Percentiles rank a stretch among this genome's conserved stretches.
Evolutionary conservation across 2,888 invertebrate species (phyloP).

Genomic region (Portevinia maculata): DNA sequence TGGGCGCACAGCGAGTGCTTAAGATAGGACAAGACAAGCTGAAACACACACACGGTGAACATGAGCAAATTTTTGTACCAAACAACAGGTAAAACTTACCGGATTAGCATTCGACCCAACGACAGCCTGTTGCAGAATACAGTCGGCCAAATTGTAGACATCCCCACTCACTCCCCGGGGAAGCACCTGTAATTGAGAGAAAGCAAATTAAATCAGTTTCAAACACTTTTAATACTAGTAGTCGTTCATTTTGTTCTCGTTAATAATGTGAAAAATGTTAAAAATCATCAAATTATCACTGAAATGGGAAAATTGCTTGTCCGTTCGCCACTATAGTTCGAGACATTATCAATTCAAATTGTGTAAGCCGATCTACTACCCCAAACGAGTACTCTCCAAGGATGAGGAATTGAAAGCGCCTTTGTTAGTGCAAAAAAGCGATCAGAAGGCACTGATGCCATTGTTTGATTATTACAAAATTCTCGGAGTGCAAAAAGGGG

Average conservation of each 20-base stretch:
- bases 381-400: slow-evolving; percentile 50
- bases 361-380: slow-evolving; percentile 77
- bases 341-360: slow-evolving; percentile 78
- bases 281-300: slow-evolving; percentile 71
- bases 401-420: slow-evolving; percentile 13
- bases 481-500: slow-evolving; percentile 77
- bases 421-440: not conserved
- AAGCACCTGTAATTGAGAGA: slow-evolving; percentile 84
- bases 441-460: not conserved
- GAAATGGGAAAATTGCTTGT: slow-evolving; percentile 10
- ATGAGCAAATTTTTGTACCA: too few relatives aligned
- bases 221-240: slow-evolving; percentile 28
- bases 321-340: slow-evolving; percentile 15
- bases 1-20: slow-evolving; percentile 96
- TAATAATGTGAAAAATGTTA: slow-evolving; percentile 74
- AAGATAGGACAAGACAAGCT: slow-evolving; percentile 94
- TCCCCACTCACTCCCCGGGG: slow-evolving; percentile 96
- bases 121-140: slow-evolving; percentile 96
- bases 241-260: slow-evolving; percentile 40
- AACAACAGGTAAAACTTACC: slow-evolving; percentile 77
- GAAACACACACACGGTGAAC: slow-evolving; percentile 77
- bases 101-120: slow-evolving; percentile 95
- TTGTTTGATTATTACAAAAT: slow-evolving; percentile 79
- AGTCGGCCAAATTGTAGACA: slow-evolving; percentile 95
- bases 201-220: not conserved